phyloP scores from a whole-genome alignment of 2,888 invertebrate genomes.

The Netelia melanura region DNA sequence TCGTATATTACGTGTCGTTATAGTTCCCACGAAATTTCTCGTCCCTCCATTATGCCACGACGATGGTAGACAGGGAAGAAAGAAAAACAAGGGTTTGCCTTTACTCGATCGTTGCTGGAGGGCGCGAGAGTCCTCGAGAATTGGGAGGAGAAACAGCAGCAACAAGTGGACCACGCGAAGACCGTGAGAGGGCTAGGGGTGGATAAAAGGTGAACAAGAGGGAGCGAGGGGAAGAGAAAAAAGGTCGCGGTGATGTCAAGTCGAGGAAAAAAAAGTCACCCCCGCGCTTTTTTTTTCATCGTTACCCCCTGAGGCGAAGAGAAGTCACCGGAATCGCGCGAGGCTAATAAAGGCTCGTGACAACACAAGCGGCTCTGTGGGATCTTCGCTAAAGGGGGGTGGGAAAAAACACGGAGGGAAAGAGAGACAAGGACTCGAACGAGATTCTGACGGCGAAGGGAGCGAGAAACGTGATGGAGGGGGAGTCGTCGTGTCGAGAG shows the following conservation, averaged over 20 bases:
- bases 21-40: slow-evolving; percentile 47
- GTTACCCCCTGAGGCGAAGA: slow-evolving; percentile 59
- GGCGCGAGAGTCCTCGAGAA: slow-evolving; percentile 34
- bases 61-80: slow-evolving; percentile 31
- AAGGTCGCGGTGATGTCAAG: slow-evolving; percentile 75
- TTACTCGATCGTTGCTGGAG: slow-evolving; percentile 22
- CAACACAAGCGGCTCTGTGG: slow-evolving; percentile 77
- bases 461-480: slow-evolving; percentile 35
- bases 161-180: slow-evolving; percentile 69
- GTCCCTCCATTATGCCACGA: slow-evolving; percentile 3
- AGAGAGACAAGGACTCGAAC: slow-evolving; percentile 43
- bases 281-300: slow-evolving; percentile 65
- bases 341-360: slow-evolving; percentile 79
- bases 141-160: slow-evolving; percentile 48
- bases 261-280: slow-evolving; percentile 84
- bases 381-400: slow-evolving; percentile 50
- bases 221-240: slow-evolving; percentile 40
- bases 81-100: slow-evolving; percentile 65
- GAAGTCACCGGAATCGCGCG: slow-evolving; percentile 60
- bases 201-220: slow-evolving; percentile 7
- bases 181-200: slow-evolving; percentile 8
- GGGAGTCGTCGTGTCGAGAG: slow-evolving; percentile 5
- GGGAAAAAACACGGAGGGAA: slow-evolving; percentile 9
- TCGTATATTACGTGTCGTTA: slow-evolving; percentile 38
- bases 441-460: slow-evolving; percentile 48